Evolutionary conservation across 2,888 invertebrate genomes (phyloP), one percentile per base, ranked within the genome.

Genomic region (Thelaira solivaga): DNA sequence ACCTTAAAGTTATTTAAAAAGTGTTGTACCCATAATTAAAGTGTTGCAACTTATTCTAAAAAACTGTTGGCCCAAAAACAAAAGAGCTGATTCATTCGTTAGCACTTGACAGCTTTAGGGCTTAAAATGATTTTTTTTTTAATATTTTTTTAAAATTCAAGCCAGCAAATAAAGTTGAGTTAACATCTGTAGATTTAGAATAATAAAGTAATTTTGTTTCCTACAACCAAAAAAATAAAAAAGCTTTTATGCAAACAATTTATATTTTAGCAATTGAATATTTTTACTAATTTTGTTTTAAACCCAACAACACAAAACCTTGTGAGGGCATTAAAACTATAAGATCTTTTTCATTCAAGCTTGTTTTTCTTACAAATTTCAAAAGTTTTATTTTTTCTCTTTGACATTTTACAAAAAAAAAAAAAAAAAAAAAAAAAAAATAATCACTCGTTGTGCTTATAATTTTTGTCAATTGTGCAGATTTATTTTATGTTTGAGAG

Each of bases 41-140:
- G 45, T 74, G 49, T 68, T 72, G 77, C 77, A 77, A 76, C 22
- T 62, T 26, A 61, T 76, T 62, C 45, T 62, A 20, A 20, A 29
- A 8, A n/a, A 47, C 18, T 34, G 22, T 39, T 22, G 20, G n/a
- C n/a, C n/a, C n/a, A n/a, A n/a, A n/a, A 2, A 39, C 13, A 41
- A 24, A 47, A 29, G 39, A 47, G 47, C 62, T 73, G 67, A 73
- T 22, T 77, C 72, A 77, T 53, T 31, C 24, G 10, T 1, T 20
- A 36, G 45, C 7, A 2, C 20, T 18, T 26, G 4, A 59, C 47
- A 45, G 39, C 61, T 53, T 62, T 67, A 76, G 72, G 72, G 55
- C 61, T 41, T 61, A 7, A 59, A 57, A 18, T 45, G 47, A 36
- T 57, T 20, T 41, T 51, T 49, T 13, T 43, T 1, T 4, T 13